phyloP scores from a whole-genome alignment of 2,888 invertebrate genomes.

The Pseudanteris insignis region DNA sequence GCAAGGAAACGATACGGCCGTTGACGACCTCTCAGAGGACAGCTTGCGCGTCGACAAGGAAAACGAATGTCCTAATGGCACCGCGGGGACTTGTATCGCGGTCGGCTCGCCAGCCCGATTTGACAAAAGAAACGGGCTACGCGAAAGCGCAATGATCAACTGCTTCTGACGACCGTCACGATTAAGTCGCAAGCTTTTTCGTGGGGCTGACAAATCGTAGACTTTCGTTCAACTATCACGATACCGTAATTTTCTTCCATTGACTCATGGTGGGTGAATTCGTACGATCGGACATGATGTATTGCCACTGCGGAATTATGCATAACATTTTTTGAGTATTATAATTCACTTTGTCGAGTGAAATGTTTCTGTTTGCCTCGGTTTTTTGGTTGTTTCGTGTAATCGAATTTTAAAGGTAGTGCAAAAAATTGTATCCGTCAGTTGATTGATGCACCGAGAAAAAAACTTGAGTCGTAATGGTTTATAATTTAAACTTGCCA shows the following conservation, averaged over 20 bases:
- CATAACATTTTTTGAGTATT: not conserved
- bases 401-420: too few relatives aligned
- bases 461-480: too few relatives aligned
- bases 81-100: constrained; percentile 54
- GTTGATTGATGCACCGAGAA: too few relatives aligned
- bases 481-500: too few relatives aligned
- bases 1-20: constrained; percentile 42
- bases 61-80: constrained; percentile 54
- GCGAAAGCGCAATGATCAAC: constrained; percentile 39
- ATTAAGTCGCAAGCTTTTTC: constrained; percentile 34
- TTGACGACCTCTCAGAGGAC: constrained; percentile 42
- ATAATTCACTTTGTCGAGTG: too few relatives aligned
- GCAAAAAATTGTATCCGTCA: too few relatives aligned
- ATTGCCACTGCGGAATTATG: not conserved
- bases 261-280: not conserved
- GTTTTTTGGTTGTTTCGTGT: too few relatives aligned
- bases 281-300: too few relatives aligned
- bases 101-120: constrained; percentile 37
- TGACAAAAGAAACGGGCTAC: constrained; percentile 42
- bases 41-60: constrained; percentile 40
- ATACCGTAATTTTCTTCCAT: too few relatives aligned
- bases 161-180: constrained; percentile 33
- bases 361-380: too few relatives aligned
- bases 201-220: constrained; percentile 25
- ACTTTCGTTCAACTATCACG: not conserved